Evolutionary conservation across 2,113 vertebrate species (phyloP).

Genomic region (Orthonyx spaldingii): DNA sequence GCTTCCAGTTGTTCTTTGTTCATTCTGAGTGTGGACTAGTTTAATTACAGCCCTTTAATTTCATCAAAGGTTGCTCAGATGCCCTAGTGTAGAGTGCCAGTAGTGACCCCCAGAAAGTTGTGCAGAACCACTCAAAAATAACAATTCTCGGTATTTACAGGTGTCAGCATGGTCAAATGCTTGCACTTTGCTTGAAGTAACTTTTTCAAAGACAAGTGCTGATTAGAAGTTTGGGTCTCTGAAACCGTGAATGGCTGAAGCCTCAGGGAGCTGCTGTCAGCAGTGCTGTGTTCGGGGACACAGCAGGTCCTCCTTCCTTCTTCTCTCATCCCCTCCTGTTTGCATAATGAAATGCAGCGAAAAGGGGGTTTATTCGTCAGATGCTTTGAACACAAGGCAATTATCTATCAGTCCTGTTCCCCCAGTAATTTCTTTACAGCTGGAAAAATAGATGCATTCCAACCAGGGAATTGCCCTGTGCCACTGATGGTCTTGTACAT

Average conservation of each 20-base stretch:
- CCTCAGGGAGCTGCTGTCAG: not conserved
- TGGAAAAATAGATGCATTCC: not conserved
- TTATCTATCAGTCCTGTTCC: not conserved
- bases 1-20: not conserved
- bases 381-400: not conserved
- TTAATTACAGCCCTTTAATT: not conserved
- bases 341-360: not conserved
- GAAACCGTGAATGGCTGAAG: not conserved
- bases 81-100: rapidly evolving
- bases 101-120: not conserved
- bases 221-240: not conserved
- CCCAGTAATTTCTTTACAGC: not conserved
- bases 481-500: not conserved
- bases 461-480: not conserved
- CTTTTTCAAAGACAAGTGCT: not conserved
- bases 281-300: rapidly evolving
- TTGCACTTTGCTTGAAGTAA: not conserved
- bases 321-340: not conserved
- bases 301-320: not conserved
- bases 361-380: not conserved
- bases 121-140: not conserved
- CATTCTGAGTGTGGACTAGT: not conserved
- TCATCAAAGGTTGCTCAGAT: not conserved
- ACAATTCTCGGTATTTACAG: not conserved
- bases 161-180: not conserved